phyloP scores from a whole-genome alignment of 1,140 invertebrate genomes.

The Drosophila miranda region DNA sequence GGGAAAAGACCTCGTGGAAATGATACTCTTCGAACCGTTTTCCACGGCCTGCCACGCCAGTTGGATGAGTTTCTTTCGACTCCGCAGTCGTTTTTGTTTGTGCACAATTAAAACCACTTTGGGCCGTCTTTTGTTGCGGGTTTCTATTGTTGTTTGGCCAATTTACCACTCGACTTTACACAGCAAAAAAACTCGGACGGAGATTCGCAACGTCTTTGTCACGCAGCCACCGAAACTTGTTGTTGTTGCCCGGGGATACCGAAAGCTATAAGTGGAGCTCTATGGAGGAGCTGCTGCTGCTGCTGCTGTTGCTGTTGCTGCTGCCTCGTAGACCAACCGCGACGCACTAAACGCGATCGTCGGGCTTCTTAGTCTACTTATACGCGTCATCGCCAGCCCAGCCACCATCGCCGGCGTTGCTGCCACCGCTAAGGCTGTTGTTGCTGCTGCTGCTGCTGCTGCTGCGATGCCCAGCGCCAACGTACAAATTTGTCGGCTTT shows the following conservation, averaged over 20 bases:
- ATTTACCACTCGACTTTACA: constrained; percentile 34
- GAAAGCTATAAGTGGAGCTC: constrained; percentile 29
- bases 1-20: constrained; percentile 1
- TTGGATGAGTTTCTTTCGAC: constrained; percentile 19
- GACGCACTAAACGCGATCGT: constrained; percentile 75
- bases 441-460: not conserved
- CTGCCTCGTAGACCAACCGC: constrained; percentile 67
- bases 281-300: constrained; percentile 15
- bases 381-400: constrained; percentile 19
- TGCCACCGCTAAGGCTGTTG: not conserved
- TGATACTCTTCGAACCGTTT: constrained; percentile 29
- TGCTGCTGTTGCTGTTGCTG: constrained; percentile 36
- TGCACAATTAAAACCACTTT: constrained; percentile 58
- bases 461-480: not conserved
- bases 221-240: constrained; percentile 41
- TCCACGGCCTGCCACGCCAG: constrained; percentile 19
- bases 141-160: constrained; percentile 58
- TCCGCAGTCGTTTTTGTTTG: constrained; percentile 8
- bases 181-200: constrained; percentile 6
- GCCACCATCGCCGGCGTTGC: no score
- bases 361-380: constrained; percentile 78
- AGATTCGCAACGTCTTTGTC: constrained; percentile 45
- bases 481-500: not conserved
- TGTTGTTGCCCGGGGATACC: constrained; percentile 30
- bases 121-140: constrained; percentile 25